Evolutionary conservation across 2,888 invertebrate genomes (phyloP).

Genomic region (Clunio marinus): DNA sequence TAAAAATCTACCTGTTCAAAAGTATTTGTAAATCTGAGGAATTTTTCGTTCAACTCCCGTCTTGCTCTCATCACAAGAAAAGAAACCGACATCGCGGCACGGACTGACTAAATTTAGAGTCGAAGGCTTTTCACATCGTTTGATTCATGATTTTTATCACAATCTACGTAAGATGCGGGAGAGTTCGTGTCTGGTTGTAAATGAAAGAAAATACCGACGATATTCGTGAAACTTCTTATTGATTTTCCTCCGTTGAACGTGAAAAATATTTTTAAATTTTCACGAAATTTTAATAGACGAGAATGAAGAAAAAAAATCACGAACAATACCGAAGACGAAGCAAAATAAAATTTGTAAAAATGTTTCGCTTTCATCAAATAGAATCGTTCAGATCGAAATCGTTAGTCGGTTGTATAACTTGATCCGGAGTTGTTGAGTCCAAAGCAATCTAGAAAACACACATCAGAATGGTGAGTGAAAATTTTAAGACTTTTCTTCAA

Average conservation of each 20-base stretch:
- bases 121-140: background rate
- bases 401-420: conserved; percentile 39
- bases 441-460: conserved; percentile 37
- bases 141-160: no score
- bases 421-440: conserved; percentile 38
- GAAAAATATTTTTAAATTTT: conserved; percentile 5
- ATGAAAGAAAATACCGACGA: background rate
- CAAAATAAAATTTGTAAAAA: conserved; percentile 17
- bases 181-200: background rate
- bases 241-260: background rate
- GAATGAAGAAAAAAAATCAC: conserved; percentile 12
- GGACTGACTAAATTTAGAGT: conserved; percentile 30
- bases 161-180: background rate
- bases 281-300: background rate
- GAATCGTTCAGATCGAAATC: conserved; percentile 36
- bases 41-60: background rate
- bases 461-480: conserved; percentile 35
- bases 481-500: background rate
- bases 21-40: background rate
- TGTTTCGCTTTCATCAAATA: conserved; percentile 29
- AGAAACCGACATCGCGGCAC: background rate
- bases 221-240: conserved; percentile 2
- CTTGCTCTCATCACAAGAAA: background rate
- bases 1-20: background rate
- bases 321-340: conserved; percentile 27